Evolutionary conservation across 2,888 invertebrate genomes (phyloP).

Genomic region (Crematogaster levior): DNA sequence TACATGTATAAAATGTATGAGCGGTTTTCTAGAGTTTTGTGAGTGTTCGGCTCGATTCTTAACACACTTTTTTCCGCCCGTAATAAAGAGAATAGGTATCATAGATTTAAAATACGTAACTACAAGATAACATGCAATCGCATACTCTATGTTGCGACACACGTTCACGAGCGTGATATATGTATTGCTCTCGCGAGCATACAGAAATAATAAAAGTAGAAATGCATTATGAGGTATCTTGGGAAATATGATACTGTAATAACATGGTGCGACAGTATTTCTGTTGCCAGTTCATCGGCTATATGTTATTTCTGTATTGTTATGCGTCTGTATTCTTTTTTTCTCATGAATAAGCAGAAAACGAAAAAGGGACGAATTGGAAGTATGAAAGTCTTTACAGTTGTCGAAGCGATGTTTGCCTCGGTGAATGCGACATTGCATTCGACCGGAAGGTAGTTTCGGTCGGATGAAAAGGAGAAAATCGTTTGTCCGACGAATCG

Average conservation of each 20-base stretch:
- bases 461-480: constrained; percentile 52
- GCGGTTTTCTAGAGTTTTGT: no score
- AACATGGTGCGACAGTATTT: constrained; percentile 24
- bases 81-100: constrained; percentile 10
- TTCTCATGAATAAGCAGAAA: constrained; percentile 42
- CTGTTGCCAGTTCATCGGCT: constrained; percentile 44
- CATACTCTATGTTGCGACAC: not conserved
- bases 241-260: constrained; percentile 50
- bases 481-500: constrained; percentile 48
- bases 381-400: constrained; percentile 54
- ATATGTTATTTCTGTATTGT: constrained; percentile 23
- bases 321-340: constrained; percentile 9
- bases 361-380: constrained; percentile 48
- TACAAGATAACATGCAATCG: constrained; percentile 20
- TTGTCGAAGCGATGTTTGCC: constrained; percentile 44
- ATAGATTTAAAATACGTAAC: constrained; percentile 31
- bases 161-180: not conserved
- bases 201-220: constrained; percentile 42
- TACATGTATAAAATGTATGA: no score
- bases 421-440: constrained; percentile 37
- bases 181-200: not conserved
- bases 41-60: not conserved
- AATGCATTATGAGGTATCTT: constrained; percentile 34
- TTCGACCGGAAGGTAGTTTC: constrained; percentile 51
- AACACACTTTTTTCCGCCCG: not conserved